Evolutionary conservation across 2,888 invertebrate species (phyloP).

Genomic region (Melanargia galathea): DNA sequence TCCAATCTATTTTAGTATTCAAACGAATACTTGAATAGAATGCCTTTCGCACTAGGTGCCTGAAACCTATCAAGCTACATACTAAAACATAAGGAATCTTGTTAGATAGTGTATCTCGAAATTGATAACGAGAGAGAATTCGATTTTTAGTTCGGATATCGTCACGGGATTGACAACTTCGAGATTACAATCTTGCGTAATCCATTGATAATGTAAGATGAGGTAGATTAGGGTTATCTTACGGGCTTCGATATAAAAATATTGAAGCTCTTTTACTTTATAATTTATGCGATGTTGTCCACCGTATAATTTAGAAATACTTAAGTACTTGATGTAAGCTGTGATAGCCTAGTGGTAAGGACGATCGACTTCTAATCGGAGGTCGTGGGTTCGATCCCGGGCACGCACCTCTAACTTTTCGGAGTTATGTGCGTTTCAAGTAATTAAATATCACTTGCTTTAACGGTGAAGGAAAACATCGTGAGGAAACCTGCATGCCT

Average conservation of each 20-base stretch:
- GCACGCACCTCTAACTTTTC: no score
- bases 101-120: conserved; percentile 36
- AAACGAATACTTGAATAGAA: conserved; percentile 25
- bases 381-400: no score
- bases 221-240: conserved; percentile 59
- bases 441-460: no score
- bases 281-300: not conserved
- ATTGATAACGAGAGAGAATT: conserved; percentile 63
- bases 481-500: no score
- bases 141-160: conserved; percentile 57
- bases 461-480: no score
- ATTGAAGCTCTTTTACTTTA: conserved; percentile 15
- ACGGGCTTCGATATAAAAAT: conserved; percentile 16
- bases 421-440: no score
- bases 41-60: conserved; percentile 27
- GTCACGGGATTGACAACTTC: conserved; percentile 63
- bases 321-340: no score
- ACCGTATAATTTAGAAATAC: not conserved
- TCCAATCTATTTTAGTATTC: conserved; percentile 13
- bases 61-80: conserved; percentile 23
- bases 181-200: conserved; percentile 74
- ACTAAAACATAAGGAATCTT: conserved; percentile 32
- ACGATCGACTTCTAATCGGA: no score
- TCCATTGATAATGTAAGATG: conserved; percentile 53
- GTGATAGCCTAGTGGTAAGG: no score